Conservation (phyloP, 2,113 vertebrate species). For the Perognathus longimembris region DNA sequence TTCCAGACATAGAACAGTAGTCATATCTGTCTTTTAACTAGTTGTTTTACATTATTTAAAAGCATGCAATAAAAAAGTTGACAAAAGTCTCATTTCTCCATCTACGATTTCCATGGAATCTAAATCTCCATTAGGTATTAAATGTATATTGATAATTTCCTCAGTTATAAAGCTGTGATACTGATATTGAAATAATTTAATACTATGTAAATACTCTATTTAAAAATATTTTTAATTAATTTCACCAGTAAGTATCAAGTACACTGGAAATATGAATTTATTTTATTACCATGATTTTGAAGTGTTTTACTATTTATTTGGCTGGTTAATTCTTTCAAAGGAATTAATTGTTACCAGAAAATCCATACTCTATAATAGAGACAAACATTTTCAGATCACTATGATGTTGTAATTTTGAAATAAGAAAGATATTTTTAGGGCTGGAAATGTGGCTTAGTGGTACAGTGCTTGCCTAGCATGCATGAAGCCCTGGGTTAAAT, state of each 20-base stretch:
- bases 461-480: too few relatives aligned
- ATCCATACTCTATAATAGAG: not conserved
- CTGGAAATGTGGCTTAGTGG: too few relatives aligned
- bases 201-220: not conserved
- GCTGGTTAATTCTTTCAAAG: not conserved
- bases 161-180: not conserved
- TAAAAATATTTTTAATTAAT: constrained; percentile 3
- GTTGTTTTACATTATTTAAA: not conserved
- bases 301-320: constrained; percentile 36
- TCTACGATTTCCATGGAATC: not conserved
- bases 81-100: not conserved
- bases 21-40: not conserved
- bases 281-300: not conserved
- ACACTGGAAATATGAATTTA: not conserved
- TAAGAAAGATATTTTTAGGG: not conserved
- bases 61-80: not conserved
- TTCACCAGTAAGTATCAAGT: constrained; percentile 12
- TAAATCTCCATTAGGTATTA: constrained; percentile 10
- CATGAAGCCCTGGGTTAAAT: too few relatives aligned
- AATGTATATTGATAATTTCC: not conserved
- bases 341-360: constrained; percentile 18
- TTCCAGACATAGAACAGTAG: not conserved
- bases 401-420: not conserved
- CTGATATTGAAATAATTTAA: not conserved
- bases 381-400: not conserved